Evolutionary conservation across 2,888 invertebrate species (phyloP).

Genomic region (Clitarchus hookeri): DNA sequence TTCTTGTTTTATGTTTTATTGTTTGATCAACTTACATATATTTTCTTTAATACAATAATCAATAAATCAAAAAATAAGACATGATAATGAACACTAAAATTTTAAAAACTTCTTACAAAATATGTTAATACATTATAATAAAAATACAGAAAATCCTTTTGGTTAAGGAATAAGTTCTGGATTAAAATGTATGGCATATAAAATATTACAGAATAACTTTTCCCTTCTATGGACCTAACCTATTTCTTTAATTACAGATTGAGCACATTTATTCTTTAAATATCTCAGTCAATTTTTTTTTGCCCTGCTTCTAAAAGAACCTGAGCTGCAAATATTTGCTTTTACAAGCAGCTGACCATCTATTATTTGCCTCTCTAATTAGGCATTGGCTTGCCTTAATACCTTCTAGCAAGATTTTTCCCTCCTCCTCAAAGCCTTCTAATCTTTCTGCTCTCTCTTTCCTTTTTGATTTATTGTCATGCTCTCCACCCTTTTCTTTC

Average conservation of each 20-base stretch:
- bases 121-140: no score
- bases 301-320: background rate
- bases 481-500: background rate
- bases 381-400: background rate
- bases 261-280: background rate
- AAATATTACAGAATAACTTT: no score
- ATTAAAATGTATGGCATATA: no score
- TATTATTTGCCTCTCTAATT: background rate
- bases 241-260: background rate
- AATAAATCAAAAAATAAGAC: no score
- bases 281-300: background rate
- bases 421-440: background rate
- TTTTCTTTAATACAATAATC: no score
- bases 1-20: no score
- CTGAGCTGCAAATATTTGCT: background rate
- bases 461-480: background rate
- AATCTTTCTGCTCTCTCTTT: background rate
- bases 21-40: no score
- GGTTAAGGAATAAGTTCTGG: no score
- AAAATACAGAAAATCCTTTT: no score
- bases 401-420: background rate
- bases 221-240: background rate
- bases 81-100: no score
- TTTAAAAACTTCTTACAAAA: no score
- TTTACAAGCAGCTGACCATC: background rate